phyloP scores from a whole-genome alignment of 2,888 invertebrate genomes.

The Harpagoxenus sublaevis region DNA sequence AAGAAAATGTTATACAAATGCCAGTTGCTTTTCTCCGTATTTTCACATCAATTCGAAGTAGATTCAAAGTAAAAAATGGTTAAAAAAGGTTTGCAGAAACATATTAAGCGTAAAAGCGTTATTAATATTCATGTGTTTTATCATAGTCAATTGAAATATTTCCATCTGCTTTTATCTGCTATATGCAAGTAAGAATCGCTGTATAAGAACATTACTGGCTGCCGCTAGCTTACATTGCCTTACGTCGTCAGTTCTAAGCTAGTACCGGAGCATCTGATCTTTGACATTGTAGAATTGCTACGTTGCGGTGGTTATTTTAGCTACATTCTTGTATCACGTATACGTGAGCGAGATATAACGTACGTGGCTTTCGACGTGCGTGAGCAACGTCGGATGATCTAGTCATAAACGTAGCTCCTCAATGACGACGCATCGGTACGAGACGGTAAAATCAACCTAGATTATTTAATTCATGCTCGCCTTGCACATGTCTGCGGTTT shows the following conservation, averaged over 20 bases:
- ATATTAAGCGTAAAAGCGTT: not conserved
- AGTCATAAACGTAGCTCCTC: conserved; percentile 35
- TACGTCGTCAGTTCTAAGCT: not conserved
- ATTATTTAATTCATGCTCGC: conserved; percentile 45
- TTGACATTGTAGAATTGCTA: conserved; percentile 45
- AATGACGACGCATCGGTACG: conserved; percentile 27
- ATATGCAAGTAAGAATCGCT: conserved; percentile 2
- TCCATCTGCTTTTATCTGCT: not conserved
- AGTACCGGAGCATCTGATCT: conserved; percentile 32
- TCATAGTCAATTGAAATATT: not conserved
- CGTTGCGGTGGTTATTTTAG: conserved; percentile 29
- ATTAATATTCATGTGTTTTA: not conserved
- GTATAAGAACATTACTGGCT: not conserved
- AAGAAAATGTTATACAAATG: not conserved
- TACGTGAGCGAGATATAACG: conserved; percentile 2
- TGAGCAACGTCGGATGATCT: conserved; percentile 48
- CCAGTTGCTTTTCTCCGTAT: not conserved
- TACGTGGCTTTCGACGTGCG: conserved; percentile 20
- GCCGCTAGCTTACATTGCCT: conserved; percentile 14
- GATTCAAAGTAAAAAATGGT: not conserved
- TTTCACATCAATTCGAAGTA: not conserved
- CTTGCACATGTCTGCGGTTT: conserved; percentile 39
- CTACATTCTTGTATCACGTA: conserved; percentile 16
- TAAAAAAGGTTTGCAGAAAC: not conserved
- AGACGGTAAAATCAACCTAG: conserved; percentile 43